These are phyloP conservation scores for Phainopepla nitens DNA, from an alignment of 2,113 vertebrate genomes.

Conservation along the genomic window DNA sequence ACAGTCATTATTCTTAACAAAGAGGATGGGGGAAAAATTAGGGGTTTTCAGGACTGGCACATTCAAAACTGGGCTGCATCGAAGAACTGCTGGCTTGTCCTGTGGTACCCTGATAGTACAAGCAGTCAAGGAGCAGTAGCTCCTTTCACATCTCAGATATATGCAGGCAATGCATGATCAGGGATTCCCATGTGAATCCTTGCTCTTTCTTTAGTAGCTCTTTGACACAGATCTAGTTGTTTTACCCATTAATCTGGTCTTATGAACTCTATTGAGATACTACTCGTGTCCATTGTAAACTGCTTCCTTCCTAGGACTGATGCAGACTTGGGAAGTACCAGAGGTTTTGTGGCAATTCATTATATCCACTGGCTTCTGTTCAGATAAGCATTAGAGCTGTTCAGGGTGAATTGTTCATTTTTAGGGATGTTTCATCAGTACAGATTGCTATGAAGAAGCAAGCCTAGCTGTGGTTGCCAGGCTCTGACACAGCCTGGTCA, in stretches of 20 bases:
- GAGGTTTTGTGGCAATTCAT: neutral
- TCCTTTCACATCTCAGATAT: neutral
- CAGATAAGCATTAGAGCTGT: neutral
- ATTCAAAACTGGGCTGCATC: neutral
- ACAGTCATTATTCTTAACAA: neutral
- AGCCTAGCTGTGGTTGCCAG: too few species aligned
- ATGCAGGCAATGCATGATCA: neutral
- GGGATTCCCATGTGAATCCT: neutral
- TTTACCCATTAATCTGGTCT: neutral
- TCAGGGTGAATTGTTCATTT: neutral
- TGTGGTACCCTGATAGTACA: neutral
- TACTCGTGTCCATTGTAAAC: neutral
- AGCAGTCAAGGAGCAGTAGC: neutral
- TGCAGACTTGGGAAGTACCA: neutral
- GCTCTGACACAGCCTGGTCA: too few species aligned
- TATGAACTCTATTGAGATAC: neutral
- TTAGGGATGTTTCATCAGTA: neutral
- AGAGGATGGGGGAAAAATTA: fast-evolving
- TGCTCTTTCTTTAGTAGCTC: neutral
- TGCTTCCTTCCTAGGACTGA: neutral
- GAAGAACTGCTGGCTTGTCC: neutral
- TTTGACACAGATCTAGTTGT: neutral
- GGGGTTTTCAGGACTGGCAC: neutral
- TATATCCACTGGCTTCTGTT: neutral
- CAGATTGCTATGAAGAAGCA: neutral